These are phyloP conservation scores for Neocloeon triangulifer DNA, from an alignment of 1,140 invertebrate genomes.

Conservation along the genomic window DNA sequence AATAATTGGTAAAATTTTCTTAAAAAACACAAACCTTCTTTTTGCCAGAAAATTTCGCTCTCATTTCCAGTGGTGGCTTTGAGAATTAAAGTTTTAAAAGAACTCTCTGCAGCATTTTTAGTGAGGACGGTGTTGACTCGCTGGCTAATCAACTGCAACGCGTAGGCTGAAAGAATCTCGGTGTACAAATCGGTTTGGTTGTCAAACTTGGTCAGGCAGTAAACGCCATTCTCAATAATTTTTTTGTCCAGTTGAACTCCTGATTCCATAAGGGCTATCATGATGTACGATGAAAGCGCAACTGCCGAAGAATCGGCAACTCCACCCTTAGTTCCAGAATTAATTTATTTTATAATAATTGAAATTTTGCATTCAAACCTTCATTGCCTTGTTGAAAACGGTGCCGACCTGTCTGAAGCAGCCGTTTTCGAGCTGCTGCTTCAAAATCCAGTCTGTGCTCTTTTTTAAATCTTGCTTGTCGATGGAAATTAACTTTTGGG, in stretches of 20 bases:
- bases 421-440: slow-evolving; percentile 48
- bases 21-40: slow-evolving; percentile 2
- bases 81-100: too few relatives aligned
- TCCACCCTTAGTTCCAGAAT: slow-evolving; percentile 34
- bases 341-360: background rate
- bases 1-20: too few relatives aligned
- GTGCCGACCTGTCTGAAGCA: slow-evolving; percentile 54
- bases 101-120: too few relatives aligned
- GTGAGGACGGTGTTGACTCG: background rate
- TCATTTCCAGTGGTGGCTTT: slow-evolving; percentile 20
- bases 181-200: slow-evolving; percentile 25
- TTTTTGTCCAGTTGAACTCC: slow-evolving; percentile 18
- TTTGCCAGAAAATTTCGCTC: slow-evolving; percentile 10
- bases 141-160: slow-evolving; percentile 27
- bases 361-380: slow-evolving; percentile 33
- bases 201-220: slow-evolving; percentile 26
- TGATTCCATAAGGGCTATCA: slow-evolving; percentile 36
- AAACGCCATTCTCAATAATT: slow-evolving; percentile 24
- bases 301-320: slow-evolving; percentile 26
- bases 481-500: slow-evolving; percentile 36
- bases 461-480: slow-evolving; percentile 36
- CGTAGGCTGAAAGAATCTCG: slow-evolving; percentile 29
- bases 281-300: slow-evolving; percentile 39
- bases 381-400: slow-evolving; percentile 50
- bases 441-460: slow-evolving; percentile 45